phyloP scores from a whole-genome alignment of 2,113 vertebrate species.

The Lepus europaeus region DNA sequence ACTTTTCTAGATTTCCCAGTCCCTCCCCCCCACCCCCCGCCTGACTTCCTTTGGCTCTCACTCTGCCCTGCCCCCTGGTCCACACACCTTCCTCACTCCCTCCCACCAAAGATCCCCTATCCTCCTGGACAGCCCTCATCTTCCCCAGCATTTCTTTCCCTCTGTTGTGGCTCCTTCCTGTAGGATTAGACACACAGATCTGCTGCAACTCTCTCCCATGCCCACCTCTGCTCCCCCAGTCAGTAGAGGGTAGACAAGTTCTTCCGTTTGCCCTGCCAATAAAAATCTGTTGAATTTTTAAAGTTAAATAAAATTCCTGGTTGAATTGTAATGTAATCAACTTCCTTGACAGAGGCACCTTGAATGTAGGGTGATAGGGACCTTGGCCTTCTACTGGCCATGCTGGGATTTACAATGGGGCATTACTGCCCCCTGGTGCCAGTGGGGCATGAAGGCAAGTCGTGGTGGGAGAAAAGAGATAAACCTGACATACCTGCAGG shows the following conservation, averaged over 20 bases:
- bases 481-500: not conserved
- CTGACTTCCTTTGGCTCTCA: too few relatives aligned
- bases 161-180: not conserved
- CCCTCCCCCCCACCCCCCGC: not conserved
- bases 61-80: not conserved
- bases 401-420: not conserved
- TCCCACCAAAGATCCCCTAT: too few relatives aligned
- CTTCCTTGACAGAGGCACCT: not conserved
- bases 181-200: not conserved
- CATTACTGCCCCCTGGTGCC: slow-evolving; percentile 69
- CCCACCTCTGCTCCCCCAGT: not conserved
- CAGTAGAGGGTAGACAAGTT: not conserved
- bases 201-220: not conserved
- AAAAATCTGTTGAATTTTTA: not conserved
- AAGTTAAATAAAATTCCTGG: slow-evolving; percentile 11
- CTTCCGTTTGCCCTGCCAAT: not conserved
- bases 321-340: not conserved
- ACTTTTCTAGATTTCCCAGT: not conserved
- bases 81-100: not conserved
- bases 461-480: not conserved
- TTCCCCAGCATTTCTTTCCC: not conserved
- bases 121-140: not conserved
- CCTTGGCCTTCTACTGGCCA: fast-evolving
- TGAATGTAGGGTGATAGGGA: not conserved
- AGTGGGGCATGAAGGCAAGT: not conserved